These are phyloP conservation scores for Sebastes hubbsi DNA, from an alignment of 2,797 vertebrate genomes.

Conservation along the genomic window DNA sequence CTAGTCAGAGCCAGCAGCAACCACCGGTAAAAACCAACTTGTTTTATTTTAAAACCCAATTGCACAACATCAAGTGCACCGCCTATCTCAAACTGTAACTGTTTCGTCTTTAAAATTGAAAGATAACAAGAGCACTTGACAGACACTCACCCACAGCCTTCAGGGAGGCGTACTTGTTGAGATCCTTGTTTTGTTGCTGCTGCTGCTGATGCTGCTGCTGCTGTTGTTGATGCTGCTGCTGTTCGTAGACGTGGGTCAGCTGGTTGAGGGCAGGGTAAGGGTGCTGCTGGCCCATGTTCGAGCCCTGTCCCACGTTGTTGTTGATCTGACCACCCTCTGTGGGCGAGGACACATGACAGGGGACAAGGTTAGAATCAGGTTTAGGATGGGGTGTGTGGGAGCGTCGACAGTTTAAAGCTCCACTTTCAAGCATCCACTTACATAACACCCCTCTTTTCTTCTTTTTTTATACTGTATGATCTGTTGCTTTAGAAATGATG, in stretches of 20 bases:
- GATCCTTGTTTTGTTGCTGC: constrained; percentile 87
- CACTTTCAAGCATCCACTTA: background rate
- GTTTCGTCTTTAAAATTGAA: background rate
- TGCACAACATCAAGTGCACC: background rate
- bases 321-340: constrained; percentile 93
- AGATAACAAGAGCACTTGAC: constrained; percentile 21
- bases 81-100: background rate
- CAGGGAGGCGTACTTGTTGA: constrained; percentile 97
- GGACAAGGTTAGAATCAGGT: constrained; percentile 24
- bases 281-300: constrained; percentile 90
- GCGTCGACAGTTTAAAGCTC: background rate
- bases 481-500: background rate
- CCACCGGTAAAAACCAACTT: background rate
- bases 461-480: background rate
- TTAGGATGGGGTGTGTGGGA: background rate
- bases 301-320: constrained; percentile 87
- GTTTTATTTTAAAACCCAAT: background rate
- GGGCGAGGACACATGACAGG: constrained; percentile 35
- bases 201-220: constrained; percentile 49
- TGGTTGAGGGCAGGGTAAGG: constrained; percentile 93
- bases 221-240: constrained; percentile 80
- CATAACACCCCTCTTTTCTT: background rate
- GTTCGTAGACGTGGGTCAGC: constrained; percentile 94
- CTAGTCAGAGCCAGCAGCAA: background rate
- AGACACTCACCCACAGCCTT: constrained; percentile 95